Base-by-base conservation (phyloP, 2,113 vertebrate species). In the Spilogale gracilis region DNA sequence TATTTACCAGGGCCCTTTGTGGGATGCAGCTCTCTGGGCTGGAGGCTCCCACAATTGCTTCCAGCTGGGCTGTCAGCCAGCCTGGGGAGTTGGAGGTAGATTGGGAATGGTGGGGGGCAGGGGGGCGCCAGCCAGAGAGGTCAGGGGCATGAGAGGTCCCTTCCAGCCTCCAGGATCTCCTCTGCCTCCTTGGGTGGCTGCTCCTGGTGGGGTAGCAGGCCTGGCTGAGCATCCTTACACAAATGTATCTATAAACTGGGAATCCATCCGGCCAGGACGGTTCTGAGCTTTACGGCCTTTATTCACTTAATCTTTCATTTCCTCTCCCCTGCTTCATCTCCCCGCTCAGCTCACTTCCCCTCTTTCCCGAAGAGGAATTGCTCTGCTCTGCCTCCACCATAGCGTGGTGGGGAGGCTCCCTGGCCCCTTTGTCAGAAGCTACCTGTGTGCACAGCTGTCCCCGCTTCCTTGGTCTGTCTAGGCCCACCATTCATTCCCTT, bases 251-350 rank as follows among this genome's bases (percentile, higher is more conserved):
- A 95, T 97, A 97, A 97, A 95, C 89, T 3, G 38, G 83, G 96
- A 96, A 97, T 97, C 97, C 95, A 97, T 97, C 98, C 94, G 94
- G 95, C 86, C 97, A 97, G 95, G 95, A 79, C 32, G 27, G n/a
- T 86, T 76, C 96, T 38, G 89, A 90, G 96, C 97, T 98, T 97
- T 96, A 98, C 97, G 94, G 98, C 94, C 97, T 95, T 97, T 93
- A 89, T 95, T 95, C 96, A 96, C 97, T 98, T 97, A 97, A 97
- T 97, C 96, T 97, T 97, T 96, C 97, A 97, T 97, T 98, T 98
- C 96, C 97, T 97, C 80, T 97, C 96, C 89, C 97, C 94, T 95
- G 91, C 91, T 97, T 91, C 97, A 96, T 96, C 97, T 97, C 97
- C 95, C 96, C 8, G 52, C 96, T 97, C 97, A 97, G 52, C 96